Evolutionary conservation across 2,113 vertebrate genomes (phyloP), one percentile per base, ranked within the genome.

Genomic region (Bambusicola thoracicus): DNA sequence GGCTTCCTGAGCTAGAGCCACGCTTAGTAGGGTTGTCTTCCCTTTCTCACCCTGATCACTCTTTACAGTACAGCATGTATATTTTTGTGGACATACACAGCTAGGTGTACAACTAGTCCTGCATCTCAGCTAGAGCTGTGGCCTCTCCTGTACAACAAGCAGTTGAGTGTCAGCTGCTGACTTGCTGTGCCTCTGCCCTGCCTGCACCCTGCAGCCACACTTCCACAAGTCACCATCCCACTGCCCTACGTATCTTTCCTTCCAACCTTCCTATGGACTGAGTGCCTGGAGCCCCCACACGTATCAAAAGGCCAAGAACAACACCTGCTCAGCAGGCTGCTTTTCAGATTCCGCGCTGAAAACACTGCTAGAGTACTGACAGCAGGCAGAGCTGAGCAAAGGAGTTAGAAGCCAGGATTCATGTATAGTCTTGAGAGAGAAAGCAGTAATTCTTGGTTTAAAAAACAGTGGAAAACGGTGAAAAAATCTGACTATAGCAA

Each of bases 91-190:
- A 41, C 10, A 29, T 6, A 16, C 0, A 7, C 8, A 3, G 27
- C n/a, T 46, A 65, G 34, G 17, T 0, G 1, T 6, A 27, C 21
- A 53, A 22, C 11, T 1, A 1, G 46, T 43, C 46, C 61, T 46
- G 61, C 25, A 24, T n/a, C 58, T 53, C n/a, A 6, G 65, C 8
- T 0, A 0, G 32, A 8, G 19, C 51, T 27, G 10, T 1, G 4
- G 24, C 38, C 11, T 51, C 24, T 40, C 62, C 62, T 12, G 15
- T 12, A 21, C 30, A 38, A 44, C 41, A 44, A 58, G 30, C 29
- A 22, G 40, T 53, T 30, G 41, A 79, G 44, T n/a, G 61, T 4
- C 44, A 36, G 27, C 65, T 30, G 32, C 3, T 12, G 30, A 16
- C 16, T 44, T 34, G 34, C 67, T 53, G 4, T 13, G 17, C 19